Percentiles rank a stretch among this genome's conserved stretches.
Evolutionary conservation across 2,888 invertebrate species (phyloP).

Genomic region (Epicampocera succincta): DNA sequence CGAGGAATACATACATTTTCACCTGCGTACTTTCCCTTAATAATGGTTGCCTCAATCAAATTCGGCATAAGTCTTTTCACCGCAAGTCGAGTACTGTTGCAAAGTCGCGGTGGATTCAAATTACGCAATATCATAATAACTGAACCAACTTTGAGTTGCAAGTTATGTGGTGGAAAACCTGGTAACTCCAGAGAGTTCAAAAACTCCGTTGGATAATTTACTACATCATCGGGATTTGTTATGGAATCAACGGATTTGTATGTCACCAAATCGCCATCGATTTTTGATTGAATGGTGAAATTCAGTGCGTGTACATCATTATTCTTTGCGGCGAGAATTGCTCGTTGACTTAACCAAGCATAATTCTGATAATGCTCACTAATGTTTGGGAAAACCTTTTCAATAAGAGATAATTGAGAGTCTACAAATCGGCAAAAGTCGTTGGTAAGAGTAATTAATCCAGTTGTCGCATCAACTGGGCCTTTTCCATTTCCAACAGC

Average conservation of each 20-base stretch:
- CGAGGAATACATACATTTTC: conserved; percentile 55
- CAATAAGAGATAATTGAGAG: conserved; percentile 28
- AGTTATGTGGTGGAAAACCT: conserved; percentile 61
- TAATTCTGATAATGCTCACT: conserved; percentile 28
- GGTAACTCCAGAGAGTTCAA: conserved; percentile 57
- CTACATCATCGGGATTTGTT: conserved; percentile 55
- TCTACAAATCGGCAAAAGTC: conserved; percentile 36
- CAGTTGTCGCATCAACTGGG: conserved; percentile 35
- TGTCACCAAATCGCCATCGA: conserved; percentile 40
- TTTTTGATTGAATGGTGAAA: conserved; percentile 30
- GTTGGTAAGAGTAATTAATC: conserved; percentile 39
- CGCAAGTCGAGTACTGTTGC: conserved; percentile 63
- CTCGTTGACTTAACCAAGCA: conserved; percentile 44
- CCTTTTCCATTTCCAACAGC: conserved; percentile 28
- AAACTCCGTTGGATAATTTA: conserved; percentile 66
- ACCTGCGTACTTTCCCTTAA: conserved; percentile 58
- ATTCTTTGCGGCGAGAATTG: conserved; percentile 26
- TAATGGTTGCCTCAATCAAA: conserved; percentile 57
- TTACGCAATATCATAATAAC: conserved; percentile 72
- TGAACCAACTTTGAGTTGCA: conserved; percentile 72
- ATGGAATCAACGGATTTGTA: conserved; percentile 66
- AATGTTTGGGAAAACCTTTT: conserved; percentile 38
- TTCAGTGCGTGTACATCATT: conserved; percentile 39
- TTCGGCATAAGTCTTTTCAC: conserved; percentile 14
- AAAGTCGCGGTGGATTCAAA: conserved; percentile 72